These are phyloP conservation scores for Lasioglossum oenotherae DNA, from an alignment of 2,888 invertebrate genomes.

Conservation along the genomic window DNA sequence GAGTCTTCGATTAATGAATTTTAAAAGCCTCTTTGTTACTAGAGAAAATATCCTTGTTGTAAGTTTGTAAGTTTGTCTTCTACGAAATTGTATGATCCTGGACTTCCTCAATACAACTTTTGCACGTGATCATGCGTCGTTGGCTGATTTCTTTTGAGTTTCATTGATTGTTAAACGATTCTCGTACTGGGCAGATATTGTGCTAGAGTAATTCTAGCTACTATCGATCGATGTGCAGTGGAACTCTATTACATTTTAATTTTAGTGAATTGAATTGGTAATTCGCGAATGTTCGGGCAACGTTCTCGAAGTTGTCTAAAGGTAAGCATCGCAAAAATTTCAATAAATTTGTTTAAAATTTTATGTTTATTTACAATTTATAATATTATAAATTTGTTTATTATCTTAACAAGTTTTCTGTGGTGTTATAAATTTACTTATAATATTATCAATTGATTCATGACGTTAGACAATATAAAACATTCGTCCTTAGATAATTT, in stretches of 20 bases:
- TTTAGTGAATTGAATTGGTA: not conserved
- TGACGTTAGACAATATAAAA: not conserved
- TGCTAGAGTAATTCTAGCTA: conserved; percentile 1
- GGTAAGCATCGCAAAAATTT: not conserved
- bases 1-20: conserved; percentile 12
- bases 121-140: conserved; percentile 22
- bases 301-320: not conserved
- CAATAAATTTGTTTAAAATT: too few relatives aligned
- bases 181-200: not conserved
- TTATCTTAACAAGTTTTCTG: not conserved
- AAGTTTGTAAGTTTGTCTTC: conserved; percentile 11
- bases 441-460: not conserved
- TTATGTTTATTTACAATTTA: too few relatives aligned
- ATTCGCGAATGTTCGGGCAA: conserved; percentile 12
- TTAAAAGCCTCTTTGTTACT: conserved; percentile 15
- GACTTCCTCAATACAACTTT: conserved; percentile 42
- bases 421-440: not conserved
- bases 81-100: conserved; percentile 19
- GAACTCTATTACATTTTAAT: conserved; percentile 15
- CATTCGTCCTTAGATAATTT: not conserved
- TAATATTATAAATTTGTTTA: not conserved
- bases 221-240: not conserved
- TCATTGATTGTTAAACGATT: not conserved
- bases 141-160: not conserved
- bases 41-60: conserved; percentile 2